Conservation (phyloP, 2,888 invertebrate genomes). For the Agrotis puta region DNA sequence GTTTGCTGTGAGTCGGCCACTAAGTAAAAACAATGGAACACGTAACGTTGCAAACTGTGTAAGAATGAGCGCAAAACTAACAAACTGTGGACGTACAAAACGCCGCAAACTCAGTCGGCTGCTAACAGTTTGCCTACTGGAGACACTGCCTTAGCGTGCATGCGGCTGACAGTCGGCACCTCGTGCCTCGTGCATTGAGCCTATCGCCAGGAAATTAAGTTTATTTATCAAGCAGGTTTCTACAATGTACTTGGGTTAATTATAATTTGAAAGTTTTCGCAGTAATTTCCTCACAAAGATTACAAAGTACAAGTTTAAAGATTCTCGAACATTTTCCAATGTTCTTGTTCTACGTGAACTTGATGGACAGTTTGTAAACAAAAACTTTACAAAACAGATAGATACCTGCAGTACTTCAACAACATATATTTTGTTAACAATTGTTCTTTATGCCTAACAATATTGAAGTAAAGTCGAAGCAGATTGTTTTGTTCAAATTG, state of each 20-base stretch:
- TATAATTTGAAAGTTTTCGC: constrained; percentile 7
- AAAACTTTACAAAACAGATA: constrained; percentile 15
- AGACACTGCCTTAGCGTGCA: constrained; percentile 20
- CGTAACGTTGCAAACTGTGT: no score
- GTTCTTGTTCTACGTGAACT: not conserved
- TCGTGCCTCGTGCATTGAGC: constrained; percentile 1
- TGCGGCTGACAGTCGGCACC: constrained; percentile 44
- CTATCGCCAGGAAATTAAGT: constrained; percentile 9
- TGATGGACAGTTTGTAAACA: constrained; percentile 5
- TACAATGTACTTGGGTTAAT: constrained; percentile 1
- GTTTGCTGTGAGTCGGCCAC: no score
- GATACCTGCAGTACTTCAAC: not conserved
- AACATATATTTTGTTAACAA: constrained; percentile 9
- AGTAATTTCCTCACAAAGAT: not conserved
- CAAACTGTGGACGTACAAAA: no score
- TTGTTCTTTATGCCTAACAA: not conserved
- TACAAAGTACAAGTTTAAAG: not conserved
- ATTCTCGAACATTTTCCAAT: constrained; percentile 11
- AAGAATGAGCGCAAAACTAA: no score
- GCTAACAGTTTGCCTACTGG: no score
- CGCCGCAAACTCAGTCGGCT: no score
- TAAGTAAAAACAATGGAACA: no score
- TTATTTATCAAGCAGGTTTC: constrained; percentile 7
- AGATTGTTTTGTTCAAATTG: not conserved
- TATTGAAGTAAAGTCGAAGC: not conserved